Conservation (phyloP, 2,797 vertebrate species). For the Sebastes elongatus region DNA sequence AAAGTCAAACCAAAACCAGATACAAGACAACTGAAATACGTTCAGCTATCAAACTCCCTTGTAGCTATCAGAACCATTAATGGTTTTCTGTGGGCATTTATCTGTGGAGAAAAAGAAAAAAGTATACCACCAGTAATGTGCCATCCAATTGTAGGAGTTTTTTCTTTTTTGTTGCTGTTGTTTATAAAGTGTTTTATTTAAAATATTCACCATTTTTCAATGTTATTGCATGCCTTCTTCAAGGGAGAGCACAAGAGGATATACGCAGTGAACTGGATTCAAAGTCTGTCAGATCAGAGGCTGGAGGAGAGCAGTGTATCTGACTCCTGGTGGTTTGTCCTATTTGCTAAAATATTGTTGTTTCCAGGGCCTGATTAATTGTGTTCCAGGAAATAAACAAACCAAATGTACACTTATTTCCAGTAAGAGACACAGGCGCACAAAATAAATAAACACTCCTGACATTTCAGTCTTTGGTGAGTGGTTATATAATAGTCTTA, state of each 20-base stretch:
- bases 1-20: neutral
- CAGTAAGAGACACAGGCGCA: neutral
- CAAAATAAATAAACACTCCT: neutral
- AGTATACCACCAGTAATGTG: neutral
- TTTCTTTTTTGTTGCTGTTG: neutral
- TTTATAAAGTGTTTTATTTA: neutral
- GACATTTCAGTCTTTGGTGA: neutral
- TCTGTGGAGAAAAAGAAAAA: neutral
- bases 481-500: neutral
- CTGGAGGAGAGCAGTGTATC: constrained; percentile 9
- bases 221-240: neutral
- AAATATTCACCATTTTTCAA: constrained; percentile 12
- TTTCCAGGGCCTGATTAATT: constrained; percentile 20
- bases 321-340: constrained; percentile 37
- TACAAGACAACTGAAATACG: neutral
- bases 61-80: neutral
- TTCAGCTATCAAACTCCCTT: neutral
- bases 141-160: neutral
- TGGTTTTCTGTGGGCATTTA: neutral
- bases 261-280: constrained; percentile 13
- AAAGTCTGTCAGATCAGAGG: constrained; percentile 43
- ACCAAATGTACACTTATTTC: constrained; percentile 3
- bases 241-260: neutral
- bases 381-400: constrained; percentile 9
- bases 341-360: constrained; percentile 25